These are phyloP conservation scores for Beroe forskalii DNA, from an alignment of 37 sponge, comb jelly and placozoan genomes.

Conservation along the genomic window DNA sequence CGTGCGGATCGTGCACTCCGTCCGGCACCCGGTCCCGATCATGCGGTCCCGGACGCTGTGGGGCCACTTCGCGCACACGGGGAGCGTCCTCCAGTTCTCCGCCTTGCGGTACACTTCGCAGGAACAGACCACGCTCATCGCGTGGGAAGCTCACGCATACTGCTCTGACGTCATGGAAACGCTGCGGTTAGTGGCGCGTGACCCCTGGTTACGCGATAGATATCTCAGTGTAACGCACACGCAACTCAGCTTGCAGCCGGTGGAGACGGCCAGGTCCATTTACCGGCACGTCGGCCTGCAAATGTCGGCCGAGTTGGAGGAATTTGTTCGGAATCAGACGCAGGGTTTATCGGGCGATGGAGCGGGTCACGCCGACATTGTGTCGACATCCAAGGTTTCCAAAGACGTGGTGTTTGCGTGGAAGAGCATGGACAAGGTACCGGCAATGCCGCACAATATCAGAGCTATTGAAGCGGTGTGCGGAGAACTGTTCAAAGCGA, in stretches of 20 bases:
- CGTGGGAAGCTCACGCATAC: not conserved
- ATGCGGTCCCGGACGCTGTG: not conserved
- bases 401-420: too few species aligned
- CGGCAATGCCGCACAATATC: too few species aligned
- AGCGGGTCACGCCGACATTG: too few species aligned
- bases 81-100: not conserved
- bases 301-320: too few species aligned
- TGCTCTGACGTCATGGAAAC: not conserved
- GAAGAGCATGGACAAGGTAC: too few species aligned
- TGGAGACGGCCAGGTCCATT: not conserved
- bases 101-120: not conserved
- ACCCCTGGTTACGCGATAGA: not conserved
- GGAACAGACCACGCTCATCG: not conserved
- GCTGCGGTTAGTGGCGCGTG: not conserved
- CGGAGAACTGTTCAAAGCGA: too few species aligned
- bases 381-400: too few species aligned
- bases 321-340: too few species aligned
- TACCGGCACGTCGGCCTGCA: not conserved
- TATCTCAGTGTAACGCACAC: not conserved
- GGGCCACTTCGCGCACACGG: not conserved
- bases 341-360: too few species aligned
- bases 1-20: not conserved
- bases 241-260: not conserved
- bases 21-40: constrained; percentile 1
- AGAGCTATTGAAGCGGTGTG: too few species aligned